These are phyloP conservation scores for Atherinomorus stipes DNA, from an alignment of 2,113 vertebrate genomes.

Conservation along the genomic window DNA sequence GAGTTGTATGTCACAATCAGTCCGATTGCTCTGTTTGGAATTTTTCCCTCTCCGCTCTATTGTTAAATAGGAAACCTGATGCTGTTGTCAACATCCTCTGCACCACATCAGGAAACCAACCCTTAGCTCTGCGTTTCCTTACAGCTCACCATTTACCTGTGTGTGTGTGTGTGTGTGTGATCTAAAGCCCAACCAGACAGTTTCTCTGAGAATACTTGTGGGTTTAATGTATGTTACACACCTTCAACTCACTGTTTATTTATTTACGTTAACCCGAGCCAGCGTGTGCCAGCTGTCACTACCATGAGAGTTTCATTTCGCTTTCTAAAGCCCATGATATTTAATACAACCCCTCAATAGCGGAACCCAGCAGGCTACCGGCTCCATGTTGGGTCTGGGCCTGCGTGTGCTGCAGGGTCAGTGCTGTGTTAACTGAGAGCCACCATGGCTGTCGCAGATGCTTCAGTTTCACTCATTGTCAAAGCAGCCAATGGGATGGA, in stretches of 20 bases:
- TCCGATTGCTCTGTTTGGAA: conserved; percentile 27
- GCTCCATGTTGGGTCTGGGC: conserved; percentile 72
- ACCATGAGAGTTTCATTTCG: conserved; percentile 68
- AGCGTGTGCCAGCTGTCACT: conserved; percentile 74
- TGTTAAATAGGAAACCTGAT: conserved; percentile 69
- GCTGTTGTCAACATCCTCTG: conserved; percentile 67
- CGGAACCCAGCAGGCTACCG: conserved; percentile 40
- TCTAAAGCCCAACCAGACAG: not conserved
- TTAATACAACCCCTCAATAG: conserved; percentile 77
- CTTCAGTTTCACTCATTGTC: conserved; percentile 77
- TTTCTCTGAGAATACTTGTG: not conserved
- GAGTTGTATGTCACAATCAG: conserved; percentile 5
- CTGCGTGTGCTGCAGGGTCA: not conserved
- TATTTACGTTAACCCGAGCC: conserved; percentile 79
- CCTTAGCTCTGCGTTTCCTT: conserved; percentile 51
- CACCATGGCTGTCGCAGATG: conserved; percentile 50
- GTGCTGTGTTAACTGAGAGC: conserved; percentile 43
- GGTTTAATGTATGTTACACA: conserved; percentile 50
- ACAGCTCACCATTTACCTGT: conserved; percentile 40
- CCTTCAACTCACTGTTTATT: conserved; percentile 71
- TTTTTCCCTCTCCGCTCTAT: conserved; percentile 30
- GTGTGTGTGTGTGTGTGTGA: conserved; percentile 34
- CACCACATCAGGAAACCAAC: conserved; percentile 58
- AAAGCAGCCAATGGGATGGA: conserved; percentile 74
- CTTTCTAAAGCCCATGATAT: conserved; percentile 84